A percentile compares a stretch with the other conserved stretches of the same genome.
Conservation (phyloP, 1,140 invertebrate genomes). For the Anoplophora glabripennis region DNA sequence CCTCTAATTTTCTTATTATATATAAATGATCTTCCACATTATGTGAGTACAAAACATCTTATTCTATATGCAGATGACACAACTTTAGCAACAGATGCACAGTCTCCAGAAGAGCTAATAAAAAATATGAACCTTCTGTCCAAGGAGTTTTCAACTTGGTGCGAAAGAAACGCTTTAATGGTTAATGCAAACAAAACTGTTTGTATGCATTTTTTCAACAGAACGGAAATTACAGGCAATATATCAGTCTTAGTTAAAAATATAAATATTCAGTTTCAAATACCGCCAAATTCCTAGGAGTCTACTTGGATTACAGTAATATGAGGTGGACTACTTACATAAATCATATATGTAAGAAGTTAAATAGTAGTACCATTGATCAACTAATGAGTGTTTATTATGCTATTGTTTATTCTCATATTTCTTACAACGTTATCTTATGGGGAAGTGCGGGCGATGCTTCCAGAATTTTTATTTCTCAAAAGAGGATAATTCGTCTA, state of each 20-base stretch:
- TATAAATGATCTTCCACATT: background rate
- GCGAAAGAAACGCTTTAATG: slow-evolving; percentile 3
- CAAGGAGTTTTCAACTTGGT: background rate
- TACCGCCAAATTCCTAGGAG: too few species aligned
- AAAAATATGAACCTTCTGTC: slow-evolving; percentile 2
- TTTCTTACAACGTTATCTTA: background rate
- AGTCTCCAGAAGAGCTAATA: background rate
- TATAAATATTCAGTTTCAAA: too few species aligned
- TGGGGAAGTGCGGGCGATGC: background rate
- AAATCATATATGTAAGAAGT: too few species aligned
- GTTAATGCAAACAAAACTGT: slow-evolving; percentile 2
- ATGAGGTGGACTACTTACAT: too few species aligned
- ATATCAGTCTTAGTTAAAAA: too few species aligned
- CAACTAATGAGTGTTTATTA: background rate
- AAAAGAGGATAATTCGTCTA: background rate
- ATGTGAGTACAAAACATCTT: background rate
- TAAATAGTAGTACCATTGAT: background rate
- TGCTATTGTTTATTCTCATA: background rate
- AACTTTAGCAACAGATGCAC: slow-evolving; percentile 1
- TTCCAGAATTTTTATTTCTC: background rate
- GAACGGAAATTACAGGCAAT: too few species aligned
- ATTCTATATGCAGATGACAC: slow-evolving; percentile 7
- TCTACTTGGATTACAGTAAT: too few species aligned
- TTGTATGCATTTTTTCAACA: background rate
- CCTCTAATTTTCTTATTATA: too few species aligned